Conservation (phyloP, 2,888 invertebrate species). For the Drosophila yooni region DNA sequence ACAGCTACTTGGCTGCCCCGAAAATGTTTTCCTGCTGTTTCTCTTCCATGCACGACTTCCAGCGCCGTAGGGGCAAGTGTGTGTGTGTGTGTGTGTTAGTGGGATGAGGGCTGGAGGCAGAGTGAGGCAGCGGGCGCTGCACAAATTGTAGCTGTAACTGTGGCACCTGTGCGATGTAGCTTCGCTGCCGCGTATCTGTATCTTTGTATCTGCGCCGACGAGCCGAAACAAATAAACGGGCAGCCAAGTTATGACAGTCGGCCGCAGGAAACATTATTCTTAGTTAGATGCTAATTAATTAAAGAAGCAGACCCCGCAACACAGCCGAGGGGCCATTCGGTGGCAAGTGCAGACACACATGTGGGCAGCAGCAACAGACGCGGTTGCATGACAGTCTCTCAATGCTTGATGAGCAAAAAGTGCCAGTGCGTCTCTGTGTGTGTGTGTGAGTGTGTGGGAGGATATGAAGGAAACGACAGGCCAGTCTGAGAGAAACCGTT, state of each 20-base stretch:
- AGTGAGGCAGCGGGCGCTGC: conserved; percentile 16
- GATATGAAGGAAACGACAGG: conserved; percentile 19
- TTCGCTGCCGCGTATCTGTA: conserved; percentile 25
- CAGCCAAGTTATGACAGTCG: conserved; percentile 74
- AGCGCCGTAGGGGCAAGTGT: conserved; percentile 28
- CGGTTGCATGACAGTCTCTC: conserved; percentile 48
- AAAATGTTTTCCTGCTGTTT: conserved; percentile 44
- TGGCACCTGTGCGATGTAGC: conserved; percentile 66
- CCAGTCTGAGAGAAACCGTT: conserved; percentile 10
- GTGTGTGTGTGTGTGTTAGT: conserved; percentile 1
- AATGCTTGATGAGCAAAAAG: conserved; percentile 53
- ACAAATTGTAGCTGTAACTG: conserved; percentile 46
- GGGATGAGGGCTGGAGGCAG: not conserved
- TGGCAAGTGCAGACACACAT: conserved; percentile 28
- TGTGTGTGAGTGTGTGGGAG: conserved; percentile 27
- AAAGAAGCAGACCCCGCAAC: conserved; percentile 35
- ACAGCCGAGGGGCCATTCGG: conserved; percentile 27
- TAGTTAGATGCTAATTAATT: conserved; percentile 80
- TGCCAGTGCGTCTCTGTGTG: not conserved
- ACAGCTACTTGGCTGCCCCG: conserved; percentile 39
- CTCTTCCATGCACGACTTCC: conserved; percentile 48
- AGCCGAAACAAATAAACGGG: conserved; percentile 64
- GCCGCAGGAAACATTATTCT: conserved; percentile 77
- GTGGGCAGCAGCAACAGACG: conserved; percentile 32
- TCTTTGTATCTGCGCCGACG: conserved; percentile 48